These are phyloP conservation scores for Brachionus calyciflorus DNA, from an alignment of 1,140 invertebrate genomes.

Conservation along the genomic window DNA sequence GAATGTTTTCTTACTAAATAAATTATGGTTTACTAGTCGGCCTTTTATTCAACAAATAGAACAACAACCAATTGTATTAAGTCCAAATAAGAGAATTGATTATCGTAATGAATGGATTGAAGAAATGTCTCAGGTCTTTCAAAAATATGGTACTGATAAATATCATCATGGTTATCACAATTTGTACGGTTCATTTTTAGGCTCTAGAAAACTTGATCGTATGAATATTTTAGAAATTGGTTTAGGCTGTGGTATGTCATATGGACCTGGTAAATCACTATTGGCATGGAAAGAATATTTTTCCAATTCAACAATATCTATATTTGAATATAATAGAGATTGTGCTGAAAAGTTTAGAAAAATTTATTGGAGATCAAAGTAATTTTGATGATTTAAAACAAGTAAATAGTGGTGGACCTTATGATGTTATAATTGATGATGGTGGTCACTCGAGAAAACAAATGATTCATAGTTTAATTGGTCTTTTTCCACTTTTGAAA, in stretches of 20 bases:
- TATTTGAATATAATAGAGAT: constrained; percentile 32
- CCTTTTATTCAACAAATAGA: no score
- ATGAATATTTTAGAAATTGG: constrained; percentile 5
- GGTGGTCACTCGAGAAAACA: constrained; percentile 3
- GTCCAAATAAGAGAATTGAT: no score
- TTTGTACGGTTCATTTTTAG: constrained; percentile 2
- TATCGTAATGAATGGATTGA: no score
- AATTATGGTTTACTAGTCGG: no score
- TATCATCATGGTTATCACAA: neutral
- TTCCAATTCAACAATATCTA: neutral
- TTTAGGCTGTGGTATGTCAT: constrained; percentile 8
- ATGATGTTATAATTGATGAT: constrained; percentile 22
- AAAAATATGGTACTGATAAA: neutral
- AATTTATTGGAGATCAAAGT: neutral
- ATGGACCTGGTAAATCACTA: neutral
- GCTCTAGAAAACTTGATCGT: neutral
- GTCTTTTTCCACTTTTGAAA: neutral
- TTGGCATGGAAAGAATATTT: constrained; percentile 1
- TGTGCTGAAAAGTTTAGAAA: neutral
- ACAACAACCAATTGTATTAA: no score
- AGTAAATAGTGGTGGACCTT: neutral
- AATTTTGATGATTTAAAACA: neutral
- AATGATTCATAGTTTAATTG: neutral
- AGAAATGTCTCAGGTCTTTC: no score
- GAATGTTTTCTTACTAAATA: no score